These are phyloP conservation scores for Clistopyga incitator DNA, from an alignment of 2,888 invertebrate genomes.

Conservation along the genomic window DNA sequence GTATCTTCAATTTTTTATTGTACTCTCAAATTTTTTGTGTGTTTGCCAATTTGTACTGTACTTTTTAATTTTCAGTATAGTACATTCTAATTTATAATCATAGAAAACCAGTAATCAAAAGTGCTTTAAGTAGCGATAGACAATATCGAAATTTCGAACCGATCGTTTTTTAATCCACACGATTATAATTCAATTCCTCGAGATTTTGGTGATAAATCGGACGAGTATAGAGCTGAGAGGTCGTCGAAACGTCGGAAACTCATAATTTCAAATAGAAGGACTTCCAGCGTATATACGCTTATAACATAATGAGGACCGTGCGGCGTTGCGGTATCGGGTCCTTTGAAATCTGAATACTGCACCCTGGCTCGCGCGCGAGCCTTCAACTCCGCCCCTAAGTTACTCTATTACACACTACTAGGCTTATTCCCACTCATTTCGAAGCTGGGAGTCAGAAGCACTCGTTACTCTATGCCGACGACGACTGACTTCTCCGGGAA, in stretches of 20 bases:
- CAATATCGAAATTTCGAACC: too few relatives aligned
- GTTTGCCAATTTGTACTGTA: too few relatives aligned
- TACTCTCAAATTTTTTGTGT: too few relatives aligned
- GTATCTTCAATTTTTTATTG: too few relatives aligned
- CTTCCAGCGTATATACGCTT: slow-evolving; percentile 20
- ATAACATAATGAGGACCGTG: slow-evolving; percentile 75
- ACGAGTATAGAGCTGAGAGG: background rate
- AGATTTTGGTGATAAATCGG: background rate
- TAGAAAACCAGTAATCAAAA: too few relatives aligned
- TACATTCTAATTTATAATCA: too few relatives aligned
- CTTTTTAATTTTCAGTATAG: too few relatives aligned
- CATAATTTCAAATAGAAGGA: slow-evolving; percentile 8
- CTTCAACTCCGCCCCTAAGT: slow-evolving; percentile 73
- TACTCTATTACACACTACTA: slow-evolving; percentile 74
- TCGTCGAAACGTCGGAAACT: slow-evolving; percentile 7
- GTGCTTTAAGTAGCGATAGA: too few relatives aligned
- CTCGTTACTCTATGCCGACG: slow-evolving; percentile 40
- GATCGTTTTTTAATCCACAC: background rate
- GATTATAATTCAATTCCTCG: background rate
- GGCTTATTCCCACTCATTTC: slow-evolving; percentile 20
- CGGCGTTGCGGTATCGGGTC: slow-evolving; percentile 73
- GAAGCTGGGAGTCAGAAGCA: slow-evolving; percentile 36
- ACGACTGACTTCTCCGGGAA: slow-evolving; percentile 67
- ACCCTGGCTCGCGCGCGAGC: slow-evolving; percentile 68
- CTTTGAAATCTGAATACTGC: slow-evolving; percentile 80